A percentile compares a stretch with the other conserved stretches of the same genome.
Conservation (phyloP, 2,888 invertebrate species). For the Anthoptus insignis region DNA sequence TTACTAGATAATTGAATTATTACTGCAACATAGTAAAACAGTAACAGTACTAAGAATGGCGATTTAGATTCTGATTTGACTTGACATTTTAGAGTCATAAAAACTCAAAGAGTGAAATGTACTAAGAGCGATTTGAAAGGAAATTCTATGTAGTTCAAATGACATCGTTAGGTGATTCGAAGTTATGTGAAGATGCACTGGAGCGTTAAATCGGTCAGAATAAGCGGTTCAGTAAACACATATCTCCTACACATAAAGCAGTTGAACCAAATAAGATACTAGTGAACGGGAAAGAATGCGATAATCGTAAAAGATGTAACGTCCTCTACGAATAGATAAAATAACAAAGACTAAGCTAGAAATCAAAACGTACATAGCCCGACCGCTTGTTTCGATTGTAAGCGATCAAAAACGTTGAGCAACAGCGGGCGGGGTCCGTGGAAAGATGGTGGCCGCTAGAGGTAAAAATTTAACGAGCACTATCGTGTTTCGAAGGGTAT, state of each 20-base stretch:
- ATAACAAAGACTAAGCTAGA: too few species aligned
- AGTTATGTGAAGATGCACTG: slow-evolving; percentile 31
- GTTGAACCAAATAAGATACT: slow-evolving; percentile 22
- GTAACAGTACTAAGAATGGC: background rate
- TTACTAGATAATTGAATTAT: background rate
- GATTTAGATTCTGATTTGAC: background rate
- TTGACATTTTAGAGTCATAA: background rate
- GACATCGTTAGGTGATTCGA: slow-evolving; percentile 31
- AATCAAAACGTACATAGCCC: too few species aligned
- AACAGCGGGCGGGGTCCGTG: too few species aligned
- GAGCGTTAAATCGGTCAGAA: slow-evolving; percentile 36
- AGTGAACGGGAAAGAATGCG: slow-evolving; percentile 20
- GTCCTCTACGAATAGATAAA: too few species aligned
- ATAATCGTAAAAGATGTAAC: background rate
- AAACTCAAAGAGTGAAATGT: background rate
- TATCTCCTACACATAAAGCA: slow-evolving; percentile 23
- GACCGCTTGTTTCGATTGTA: too few species aligned
- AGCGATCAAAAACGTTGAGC: too few species aligned
- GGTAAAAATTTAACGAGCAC: too few species aligned
- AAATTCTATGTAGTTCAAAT: slow-evolving; percentile 26
- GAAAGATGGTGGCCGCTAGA: too few species aligned
- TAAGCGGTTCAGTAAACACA: slow-evolving; percentile 33
- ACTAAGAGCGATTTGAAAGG: slow-evolving; percentile 7
- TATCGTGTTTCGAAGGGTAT: too few species aligned
- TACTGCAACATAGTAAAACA: background rate